phyloP scores from a whole-genome alignment of 2,113 vertebrate species.

The Grammomys dolichurus region DNA sequence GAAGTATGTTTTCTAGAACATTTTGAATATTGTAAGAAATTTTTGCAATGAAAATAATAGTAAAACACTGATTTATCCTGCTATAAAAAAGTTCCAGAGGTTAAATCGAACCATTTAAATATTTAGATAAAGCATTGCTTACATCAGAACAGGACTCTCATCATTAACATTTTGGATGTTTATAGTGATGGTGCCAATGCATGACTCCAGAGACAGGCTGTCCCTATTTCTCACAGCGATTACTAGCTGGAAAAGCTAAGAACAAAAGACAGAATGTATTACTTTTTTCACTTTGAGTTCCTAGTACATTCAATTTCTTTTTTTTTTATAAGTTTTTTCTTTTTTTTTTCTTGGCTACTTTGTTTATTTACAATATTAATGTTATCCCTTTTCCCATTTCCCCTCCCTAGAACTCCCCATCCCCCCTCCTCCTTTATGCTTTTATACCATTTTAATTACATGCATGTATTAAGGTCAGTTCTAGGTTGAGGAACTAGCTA shows the following conservation, averaged over 20 bases:
- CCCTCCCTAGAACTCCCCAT: too few species aligned
- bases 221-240: conserved; percentile 69
- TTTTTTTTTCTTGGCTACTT: too few species aligned
- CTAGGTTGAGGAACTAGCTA: too few species aligned
- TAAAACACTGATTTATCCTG: not conserved
- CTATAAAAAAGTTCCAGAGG: not conserved
- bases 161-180: conserved; percentile 79
- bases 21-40: conserved; percentile 49
- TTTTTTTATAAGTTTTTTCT: too few species aligned
- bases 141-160: conserved; percentile 53
- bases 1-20: not conserved
- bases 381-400: too few species aligned
- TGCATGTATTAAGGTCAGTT: too few species aligned
- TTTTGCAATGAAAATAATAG: conserved; percentile 14
- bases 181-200: conserved; percentile 62
- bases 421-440: too few species aligned
- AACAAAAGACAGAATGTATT: not conserved
- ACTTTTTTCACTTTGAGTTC: not conserved
- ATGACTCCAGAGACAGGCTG: conserved; percentile 60
- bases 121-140: conserved; percentile 60
- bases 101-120: conserved; percentile 47
- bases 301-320: not conserved
- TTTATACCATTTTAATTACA: too few species aligned
- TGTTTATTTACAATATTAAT: too few species aligned
- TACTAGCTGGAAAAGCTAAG: conserved; percentile 83